Base-by-base conservation (phyloP, 2,888 invertebrate genomes). In the Thera britannica region DNA sequence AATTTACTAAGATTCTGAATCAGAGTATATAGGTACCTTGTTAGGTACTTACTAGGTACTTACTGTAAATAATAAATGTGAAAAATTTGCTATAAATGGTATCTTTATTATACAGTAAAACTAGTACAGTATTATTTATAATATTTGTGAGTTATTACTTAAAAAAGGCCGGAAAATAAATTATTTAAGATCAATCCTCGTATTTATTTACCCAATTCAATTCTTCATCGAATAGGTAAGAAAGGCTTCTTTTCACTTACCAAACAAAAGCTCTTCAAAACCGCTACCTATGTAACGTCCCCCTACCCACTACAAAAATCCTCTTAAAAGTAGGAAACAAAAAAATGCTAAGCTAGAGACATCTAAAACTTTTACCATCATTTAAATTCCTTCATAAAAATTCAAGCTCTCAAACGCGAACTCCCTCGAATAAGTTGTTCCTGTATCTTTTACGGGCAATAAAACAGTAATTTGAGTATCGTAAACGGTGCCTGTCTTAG, bases 111-210 rank as follows among this genome's bases (percentile, higher is more conserved):
- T 92, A 90, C 84, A 89, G 23, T 23, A 83, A 90, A 85, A 89
- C 83, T 79, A 83, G 79, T 82, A 78, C 77, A 75, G 79, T 23
- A 65, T 89, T 86, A 89, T 72, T 86, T 60, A 52, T 57, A 70
- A 66, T 88, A 81, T 73, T 70, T 77, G 62, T 90, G 90, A 92
- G 88, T 82, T 77, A 90, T 92, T 93, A 90, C 92, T 92, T 90
- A 92, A 93, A 90, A 88, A 85, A 84, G 87, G 87, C 84, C 86
- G 82, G 83, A 84, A 85, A 92, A 91, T 92, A 93, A 92, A 93
- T 90, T 93, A 93, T 93, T 93, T 93, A 93, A 93, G 92, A 91
- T 88, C 85, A 88, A 89, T 55, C 54, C 52, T 52, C 48, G 55
- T 58, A 9, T 48, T 63, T 65, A 49, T 67, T n/a, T 59, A 67